Evolutionary conservation across 2,797 vertebrate species (phyloP), one percentile per base, ranked within the genome.

Genomic region (Myotis planiceps): DNA sequence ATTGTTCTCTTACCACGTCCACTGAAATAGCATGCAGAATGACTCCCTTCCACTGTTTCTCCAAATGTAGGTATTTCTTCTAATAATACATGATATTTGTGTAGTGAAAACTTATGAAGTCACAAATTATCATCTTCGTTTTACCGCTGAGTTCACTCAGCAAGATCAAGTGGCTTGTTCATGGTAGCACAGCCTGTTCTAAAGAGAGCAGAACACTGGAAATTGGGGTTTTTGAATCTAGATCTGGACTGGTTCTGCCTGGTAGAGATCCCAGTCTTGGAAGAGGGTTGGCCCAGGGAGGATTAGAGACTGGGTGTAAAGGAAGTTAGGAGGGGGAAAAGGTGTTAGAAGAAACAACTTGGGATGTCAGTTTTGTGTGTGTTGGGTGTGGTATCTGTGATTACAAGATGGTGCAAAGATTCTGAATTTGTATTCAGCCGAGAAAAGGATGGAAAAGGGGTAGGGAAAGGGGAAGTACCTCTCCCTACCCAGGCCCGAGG

Each of bases 91-190:
- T 75, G 58, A 27, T 95, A 88, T 84, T 88, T 94, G 55, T 78
- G 51, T 90, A 29, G 79, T 51, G 72, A 90, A 92, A 79, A 63
- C 95, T 96, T 93, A 74, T 92, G 88, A 94, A 94, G 69, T 90
- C 94, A 88, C 92, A 93, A 71, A 92, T 94, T 85, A 65, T 86
- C 94, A n/a, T 90, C 63, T 89, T 66, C 10, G n/a, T 86, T 92
- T 94, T 88, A 88, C 32, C 78, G 45, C 72, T 92, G 88, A 83
- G 74, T 94, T 96, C 72, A 75, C 68, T 51, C 93, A 90, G 51
- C n/a, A 88, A 83, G 92, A 95, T 81, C 25, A 93, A 85, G 74
- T 88, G 63, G 27, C 34, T 92, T 92, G n/a, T 84, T 94, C 14
- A 47, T 55, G 75, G 37, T 27, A 34, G 42, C 14, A 13, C n/a